phyloP scores from a whole-genome alignment of 2,888 invertebrate genomes.

The Meganola albula region DNA sequence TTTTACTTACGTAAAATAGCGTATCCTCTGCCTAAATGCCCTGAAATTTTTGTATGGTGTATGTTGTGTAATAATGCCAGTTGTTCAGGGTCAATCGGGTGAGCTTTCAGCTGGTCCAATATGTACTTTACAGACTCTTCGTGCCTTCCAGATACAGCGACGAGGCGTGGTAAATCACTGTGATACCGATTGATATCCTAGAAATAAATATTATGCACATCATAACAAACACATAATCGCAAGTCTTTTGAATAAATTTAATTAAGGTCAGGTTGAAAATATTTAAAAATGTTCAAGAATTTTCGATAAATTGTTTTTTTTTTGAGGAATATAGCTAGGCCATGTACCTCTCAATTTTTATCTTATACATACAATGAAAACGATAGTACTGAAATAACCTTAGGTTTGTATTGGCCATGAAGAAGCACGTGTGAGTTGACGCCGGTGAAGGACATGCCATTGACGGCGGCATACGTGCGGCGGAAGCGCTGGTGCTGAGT shows the following conservation, averaged over 20 bases:
- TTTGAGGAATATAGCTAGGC: too few species aligned
- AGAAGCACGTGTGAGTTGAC: slow-evolving; percentile 50
- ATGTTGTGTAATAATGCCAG: slow-evolving; percentile 61
- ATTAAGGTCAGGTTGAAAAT: too few species aligned
- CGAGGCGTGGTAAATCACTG: slow-evolving; percentile 60
- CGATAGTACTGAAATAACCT: too few species aligned
- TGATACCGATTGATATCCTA: slow-evolving; percentile 29
- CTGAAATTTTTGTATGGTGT: slow-evolving; percentile 53
- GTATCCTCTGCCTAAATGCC: slow-evolving; percentile 79
- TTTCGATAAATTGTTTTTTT: too few species aligned
- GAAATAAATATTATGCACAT: too few species aligned
- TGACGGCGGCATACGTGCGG: slow-evolving; percentile 63
- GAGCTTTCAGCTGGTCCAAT: slow-evolving; percentile 40
- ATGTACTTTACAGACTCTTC: slow-evolving; percentile 48
- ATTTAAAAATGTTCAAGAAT: too few species aligned
- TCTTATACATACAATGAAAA: too few species aligned
- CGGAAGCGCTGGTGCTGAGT: slow-evolving; percentile 74
- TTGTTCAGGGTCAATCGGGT: slow-evolving; percentile 61
- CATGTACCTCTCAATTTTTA: too few species aligned
- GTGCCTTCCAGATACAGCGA: slow-evolving; percentile 75
- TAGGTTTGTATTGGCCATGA: slow-evolving; percentile 47
- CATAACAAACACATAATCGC: too few species aligned
- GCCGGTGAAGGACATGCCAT: slow-evolving; percentile 51
- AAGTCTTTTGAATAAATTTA: too few species aligned
- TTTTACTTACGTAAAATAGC: slow-evolving; percentile 61